Base-by-base conservation (phyloP, 2,888 invertebrate species). In the Loripinus fragilis region DNA sequence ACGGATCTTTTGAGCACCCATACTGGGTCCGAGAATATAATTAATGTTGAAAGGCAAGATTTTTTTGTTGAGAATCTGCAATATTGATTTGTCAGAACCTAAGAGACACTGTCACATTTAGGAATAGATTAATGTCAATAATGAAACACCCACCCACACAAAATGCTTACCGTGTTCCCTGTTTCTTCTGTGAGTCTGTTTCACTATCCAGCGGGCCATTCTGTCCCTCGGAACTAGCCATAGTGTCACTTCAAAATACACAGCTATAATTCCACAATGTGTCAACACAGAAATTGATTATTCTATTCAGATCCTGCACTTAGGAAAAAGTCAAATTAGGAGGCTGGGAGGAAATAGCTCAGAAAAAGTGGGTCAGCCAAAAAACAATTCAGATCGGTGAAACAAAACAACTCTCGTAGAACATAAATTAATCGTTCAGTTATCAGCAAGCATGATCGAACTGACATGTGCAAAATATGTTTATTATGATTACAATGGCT, bases 161-260 rank as follows among this genome's bases (percentile, higher is more conserved):
- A 25, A 35, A 45, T 50, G 20, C 30, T 71, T 76, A 82, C 82
- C 82, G 78, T 35, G 82, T 82, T 38, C 82, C 82, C 45, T 82
- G 82, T 52, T 82, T 82, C 55, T 65, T 78, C 42, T 81, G 78
- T 10, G 79, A 79, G 42, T 82, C 82, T 20, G 35, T 64, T 15
- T 79, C 82, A 28, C 42, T 33, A 7, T 74, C 82, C 74, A 74
- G 66, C 38, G 78, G 74, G 20, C 67, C 67, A 20, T 67, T 71
- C 30, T 81, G 77, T 42, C 77, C 77, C 3, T 81, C 74, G 15
- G 74, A 72, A 70, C 80, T 81, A 15, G 80, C 80, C 80, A 81
- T 81, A 10, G 23, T 23, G 10, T 23, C 25, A 67, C 42, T 23
- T 25, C n/a, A 23, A 42, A 45, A 45, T 20, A 35, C 20, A 38